Evolutionary conservation across 2,797 vertebrate genomes (phyloP), one percentile per base, ranked within the genome.

Genomic region (Mus spretus): DNA sequence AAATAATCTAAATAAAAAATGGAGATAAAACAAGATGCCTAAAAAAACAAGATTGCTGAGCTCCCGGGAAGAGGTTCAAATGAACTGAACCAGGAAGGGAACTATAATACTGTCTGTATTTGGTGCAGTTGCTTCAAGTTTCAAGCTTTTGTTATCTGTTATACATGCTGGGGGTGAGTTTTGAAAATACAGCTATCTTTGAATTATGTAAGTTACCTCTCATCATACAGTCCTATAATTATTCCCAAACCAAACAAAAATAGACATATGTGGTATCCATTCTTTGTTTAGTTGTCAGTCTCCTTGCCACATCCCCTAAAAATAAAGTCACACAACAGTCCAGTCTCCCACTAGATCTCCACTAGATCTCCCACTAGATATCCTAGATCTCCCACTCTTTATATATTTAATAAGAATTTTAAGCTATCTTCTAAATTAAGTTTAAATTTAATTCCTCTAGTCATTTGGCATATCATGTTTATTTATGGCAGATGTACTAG

Each of bases 401-500:
- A 89, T 94, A 37, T 22, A 83, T 93, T 89, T 91, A 82, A 78
- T 81, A 91, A 40, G 7, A 78, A 40, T 86, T 9, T 74, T 11
- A 93, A 15, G 37, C 13, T 91, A 10, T 0, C 28, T 50, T 75
- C 74, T 94, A 57, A 70, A 24, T 53, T 50, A 75, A 91, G 28
- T 59, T 50, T 55, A 37, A 77, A 82, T 83, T 55, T 10, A 90
- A 40, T 67, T 26, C 4, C 22, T 72, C 3, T 61, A 31, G 12
- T 81, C 47, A 59, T 89, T 85, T 85, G 79, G 72, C 26, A 74
- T 9, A 40, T 74, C 44, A 53, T 79, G 95, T 6, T 78, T 94
- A 59, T 65, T 59, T 94, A 47, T 34, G 40, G 6, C 11, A 61
- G 0, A 55, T 87, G 47, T 65, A 72, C 47, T 37, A 94, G 8